Conservation (phyloP, 2,797 vertebrate species). For the Halcyon chelicuti region DNA sequence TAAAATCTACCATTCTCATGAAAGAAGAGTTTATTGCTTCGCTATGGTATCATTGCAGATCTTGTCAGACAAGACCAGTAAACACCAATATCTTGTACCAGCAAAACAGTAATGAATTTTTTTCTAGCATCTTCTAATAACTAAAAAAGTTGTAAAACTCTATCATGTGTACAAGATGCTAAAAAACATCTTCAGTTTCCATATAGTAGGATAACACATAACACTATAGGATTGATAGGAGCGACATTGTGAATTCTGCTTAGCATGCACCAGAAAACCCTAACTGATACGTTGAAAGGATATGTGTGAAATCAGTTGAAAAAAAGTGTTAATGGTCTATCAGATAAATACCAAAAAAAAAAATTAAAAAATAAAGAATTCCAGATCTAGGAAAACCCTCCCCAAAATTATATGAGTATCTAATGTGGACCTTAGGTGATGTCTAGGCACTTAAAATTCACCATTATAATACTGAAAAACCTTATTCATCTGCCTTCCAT, state of each 20-base stretch:
- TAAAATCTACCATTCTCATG: neutral
- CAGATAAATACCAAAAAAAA: neutral
- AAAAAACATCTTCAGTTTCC: slow-evolving; percentile 18
- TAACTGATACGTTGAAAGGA: slow-evolving; percentile 47
- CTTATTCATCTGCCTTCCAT: neutral
- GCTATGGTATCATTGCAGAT: neutral
- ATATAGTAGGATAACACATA: slow-evolving; percentile 7
- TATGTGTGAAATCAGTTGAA: slow-evolving; percentile 58
- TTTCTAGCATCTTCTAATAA: neutral
- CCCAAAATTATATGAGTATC: neutral
- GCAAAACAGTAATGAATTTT: neutral
- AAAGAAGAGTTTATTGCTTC: neutral
- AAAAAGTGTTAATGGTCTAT: slow-evolving; percentile 63
- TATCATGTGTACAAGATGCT: neutral
- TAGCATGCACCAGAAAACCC: slow-evolving; percentile 25
- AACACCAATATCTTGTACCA: neutral
- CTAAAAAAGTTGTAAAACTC: neutral
- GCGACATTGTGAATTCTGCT: slow-evolving; percentile 42
- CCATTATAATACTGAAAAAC: neutral
- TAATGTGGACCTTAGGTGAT: neutral
- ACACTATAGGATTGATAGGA: slow-evolving; percentile 22
- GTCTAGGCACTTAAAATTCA: neutral
- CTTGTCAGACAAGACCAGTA: neutral
- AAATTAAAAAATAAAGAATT: neutral
- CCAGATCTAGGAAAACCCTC: neutral